Conservation (phyloP, 2,888 invertebrate species). For the Stenodema calcarata region DNA sequence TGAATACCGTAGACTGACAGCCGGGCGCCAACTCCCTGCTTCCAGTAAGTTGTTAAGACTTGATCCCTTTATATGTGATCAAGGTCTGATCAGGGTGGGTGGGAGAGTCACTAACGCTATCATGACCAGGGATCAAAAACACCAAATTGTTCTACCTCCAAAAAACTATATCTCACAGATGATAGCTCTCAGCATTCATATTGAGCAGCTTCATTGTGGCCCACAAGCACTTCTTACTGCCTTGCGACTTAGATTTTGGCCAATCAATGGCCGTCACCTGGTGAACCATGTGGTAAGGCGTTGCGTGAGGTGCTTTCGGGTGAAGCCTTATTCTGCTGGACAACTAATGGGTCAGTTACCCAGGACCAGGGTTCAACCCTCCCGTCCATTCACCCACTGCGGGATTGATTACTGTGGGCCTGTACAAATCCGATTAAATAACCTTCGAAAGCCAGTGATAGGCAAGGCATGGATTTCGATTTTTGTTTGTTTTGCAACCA, state of each 20-base stretch:
- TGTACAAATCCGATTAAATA: conserved; percentile 21
- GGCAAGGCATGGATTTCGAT: conserved; percentile 52
- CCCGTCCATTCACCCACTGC: conserved; percentile 55
- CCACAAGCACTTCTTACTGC: background rate
- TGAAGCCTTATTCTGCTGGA: too few species aligned
- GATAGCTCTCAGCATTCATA: background rate
- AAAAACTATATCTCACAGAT: background rate
- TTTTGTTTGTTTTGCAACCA: conserved; percentile 58
- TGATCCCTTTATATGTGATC: background rate
- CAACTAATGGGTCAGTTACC: conserved; percentile 19
- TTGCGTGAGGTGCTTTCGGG: conserved; percentile 54
- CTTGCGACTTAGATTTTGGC: conserved; percentile 39
- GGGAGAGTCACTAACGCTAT: background rate
- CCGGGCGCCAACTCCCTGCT: background rate
- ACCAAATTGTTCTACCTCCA: background rate
- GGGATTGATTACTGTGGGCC: conserved; percentile 59
- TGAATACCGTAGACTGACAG: background rate
- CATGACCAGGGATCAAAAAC: background rate
- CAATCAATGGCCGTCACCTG: conserved; percentile 61
- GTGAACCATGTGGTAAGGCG: background rate
- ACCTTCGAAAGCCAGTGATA: conserved; percentile 32
- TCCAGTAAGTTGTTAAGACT: background rate
- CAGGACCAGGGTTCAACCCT: background rate
- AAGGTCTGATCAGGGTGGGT: background rate
- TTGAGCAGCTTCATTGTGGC: background rate